Evolutionary conservation across 1,140 invertebrate species (phyloP).

Genomic region (Zaprionus vittiger): DNA sequence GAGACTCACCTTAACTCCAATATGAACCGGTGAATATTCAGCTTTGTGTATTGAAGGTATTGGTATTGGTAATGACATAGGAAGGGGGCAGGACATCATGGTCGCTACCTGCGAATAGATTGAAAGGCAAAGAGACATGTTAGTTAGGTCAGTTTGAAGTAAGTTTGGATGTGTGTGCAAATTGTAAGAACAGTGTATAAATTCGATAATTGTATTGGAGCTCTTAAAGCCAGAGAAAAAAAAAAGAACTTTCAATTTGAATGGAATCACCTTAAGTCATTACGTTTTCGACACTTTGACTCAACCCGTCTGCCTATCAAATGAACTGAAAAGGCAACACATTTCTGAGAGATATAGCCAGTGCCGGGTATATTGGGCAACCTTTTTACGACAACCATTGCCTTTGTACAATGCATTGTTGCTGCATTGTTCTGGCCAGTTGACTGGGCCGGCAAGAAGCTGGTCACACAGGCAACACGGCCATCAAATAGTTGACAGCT

Average conservation of each 20-base stretch:
- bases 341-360: constrained; percentile 2
- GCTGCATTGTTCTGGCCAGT: constrained; percentile 18
- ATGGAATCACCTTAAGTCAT: not conserved
- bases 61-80: constrained; percentile 86
- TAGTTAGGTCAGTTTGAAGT: constrained; percentile 49
- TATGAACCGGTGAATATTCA: constrained; percentile 86
- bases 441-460: not conserved
- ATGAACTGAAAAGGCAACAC: not conserved
- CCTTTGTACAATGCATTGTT: constrained; percentile 7
- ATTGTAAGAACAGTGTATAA: too few species aligned
- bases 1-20: constrained; percentile 87
- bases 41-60: constrained; percentile 86
- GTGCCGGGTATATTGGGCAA: constrained; percentile 7
- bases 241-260: not conserved
- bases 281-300: not conserved
- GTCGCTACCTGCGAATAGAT: constrained; percentile 85
- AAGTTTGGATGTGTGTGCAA: not conserved
- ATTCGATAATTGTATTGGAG: too few species aligned
- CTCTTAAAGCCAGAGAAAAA: too few species aligned
- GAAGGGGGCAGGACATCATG: constrained; percentile 88
- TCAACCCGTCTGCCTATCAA: not conserved
- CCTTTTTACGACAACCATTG: constrained; percentile 11
- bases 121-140: constrained; percentile 52
- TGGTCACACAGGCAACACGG: constrained; percentile 9
- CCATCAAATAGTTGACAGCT: constrained; percentile 54